These are phyloP conservation scores for Channa maculata DNA, from an alignment of 2,113 vertebrate genomes.

Conservation along the genomic window DNA sequence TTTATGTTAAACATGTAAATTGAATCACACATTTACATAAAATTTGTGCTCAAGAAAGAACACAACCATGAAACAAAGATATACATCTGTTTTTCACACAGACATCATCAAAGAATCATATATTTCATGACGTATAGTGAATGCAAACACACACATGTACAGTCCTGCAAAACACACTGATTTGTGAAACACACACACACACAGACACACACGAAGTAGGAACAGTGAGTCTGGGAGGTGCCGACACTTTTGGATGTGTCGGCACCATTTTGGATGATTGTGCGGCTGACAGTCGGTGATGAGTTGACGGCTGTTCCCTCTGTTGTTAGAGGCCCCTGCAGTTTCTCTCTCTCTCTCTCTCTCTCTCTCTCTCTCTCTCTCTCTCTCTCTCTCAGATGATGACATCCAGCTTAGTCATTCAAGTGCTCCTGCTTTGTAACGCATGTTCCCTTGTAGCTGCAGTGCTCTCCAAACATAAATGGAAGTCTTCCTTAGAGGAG, in stretches of 20 bases:
- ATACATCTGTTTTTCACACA: too few species aligned
- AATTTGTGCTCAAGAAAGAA: too few species aligned
- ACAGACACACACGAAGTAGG: slow-evolving; percentile 32
- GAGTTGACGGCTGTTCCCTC: slow-evolving; percentile 51
- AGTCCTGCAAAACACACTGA: too few species aligned
- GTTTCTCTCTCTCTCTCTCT: slow-evolving; percentile 39
- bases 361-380: too few species aligned
- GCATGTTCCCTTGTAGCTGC: slow-evolving; percentile 52
- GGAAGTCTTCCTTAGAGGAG: slow-evolving; percentile 25
- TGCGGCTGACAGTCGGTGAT: slow-evolving; percentile 60
- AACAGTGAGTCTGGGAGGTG: slow-evolving; percentile 66
- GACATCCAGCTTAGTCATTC: slow-evolving; percentile 77
- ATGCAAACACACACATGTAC: slow-evolving; percentile 9
- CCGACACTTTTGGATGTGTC: slow-evolving; percentile 64
- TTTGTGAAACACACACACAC: neutral
- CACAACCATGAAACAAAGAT: too few species aligned
- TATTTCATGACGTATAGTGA: slow-evolving; percentile 28
- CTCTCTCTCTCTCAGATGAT: slow-evolving; percentile 64
- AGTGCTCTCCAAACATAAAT: slow-evolving; percentile 46
- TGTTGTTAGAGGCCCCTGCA: slow-evolving; percentile 72
- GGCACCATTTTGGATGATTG: slow-evolving; percentile 63
- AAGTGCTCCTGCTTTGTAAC: slow-evolving; percentile 72
- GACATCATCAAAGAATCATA: too few species aligned
- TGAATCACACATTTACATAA: slow-evolving; percentile 3
- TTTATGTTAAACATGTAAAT: too few species aligned